Evolutionary conservation across 2,888 invertebrate species (phyloP).

Genomic region (Nesidiocoris tenuis): DNA sequence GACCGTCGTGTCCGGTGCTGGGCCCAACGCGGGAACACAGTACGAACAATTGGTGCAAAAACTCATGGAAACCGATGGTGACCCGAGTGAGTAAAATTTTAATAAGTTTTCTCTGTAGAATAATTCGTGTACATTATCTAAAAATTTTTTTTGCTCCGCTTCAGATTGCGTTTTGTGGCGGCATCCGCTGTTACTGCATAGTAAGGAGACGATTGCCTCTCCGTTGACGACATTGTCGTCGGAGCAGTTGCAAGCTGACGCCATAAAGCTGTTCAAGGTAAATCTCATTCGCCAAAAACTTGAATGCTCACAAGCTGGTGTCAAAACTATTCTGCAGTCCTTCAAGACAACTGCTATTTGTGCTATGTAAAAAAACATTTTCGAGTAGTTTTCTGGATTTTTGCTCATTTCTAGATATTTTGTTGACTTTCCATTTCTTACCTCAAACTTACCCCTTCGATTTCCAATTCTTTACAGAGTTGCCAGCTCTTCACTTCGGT

Average conservation of each 20-base stretch:
- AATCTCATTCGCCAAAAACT: not conserved
- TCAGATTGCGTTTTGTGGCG: conserved; percentile 87
- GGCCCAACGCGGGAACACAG: conserved; percentile 87
- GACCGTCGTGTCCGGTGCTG: conserved; percentile 90
- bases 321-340: no score
- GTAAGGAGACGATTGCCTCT: conserved; percentile 85
- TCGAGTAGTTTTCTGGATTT: no score
- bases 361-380: no score
- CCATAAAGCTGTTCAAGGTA: conserved; percentile 90
- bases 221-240: conserved; percentile 89
- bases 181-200: conserved; percentile 85
- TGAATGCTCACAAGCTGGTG: no score
- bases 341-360: no score
- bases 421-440: no score
- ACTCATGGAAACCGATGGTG: conserved; percentile 94
- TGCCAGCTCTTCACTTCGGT: conserved; percentile 95
- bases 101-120: not conserved
- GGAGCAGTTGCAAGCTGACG: conserved; percentile 84
- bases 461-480: no score
- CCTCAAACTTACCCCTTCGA: no score
- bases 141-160: no score
- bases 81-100: conserved; percentile 67
- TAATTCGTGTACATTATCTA: not conserved
- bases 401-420: no score
- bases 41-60: conserved; percentile 95